Base-by-base conservation (phyloP, 2,113 vertebrate species). In the Calidris pugnax region DNA sequence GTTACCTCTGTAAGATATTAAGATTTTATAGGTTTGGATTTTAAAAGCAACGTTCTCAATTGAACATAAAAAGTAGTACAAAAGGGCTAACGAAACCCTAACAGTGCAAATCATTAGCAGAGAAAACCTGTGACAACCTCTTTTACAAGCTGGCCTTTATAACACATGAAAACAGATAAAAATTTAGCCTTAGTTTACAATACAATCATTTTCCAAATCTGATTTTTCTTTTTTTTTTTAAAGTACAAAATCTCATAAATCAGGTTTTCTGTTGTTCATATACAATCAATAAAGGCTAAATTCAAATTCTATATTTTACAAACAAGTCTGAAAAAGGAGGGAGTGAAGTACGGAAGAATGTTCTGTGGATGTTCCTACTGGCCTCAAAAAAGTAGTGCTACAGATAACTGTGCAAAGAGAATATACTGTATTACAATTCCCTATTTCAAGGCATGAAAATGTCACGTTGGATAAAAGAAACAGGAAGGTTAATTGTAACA, bases 211-310 rank as follows among this genome's bases (percentile, higher is more conserved):
- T 98, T 98, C 98, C 99, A 99, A 99, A 99, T 99, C 98, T 98
- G 98, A 98, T 98, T 98, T 98, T 96, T 97, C 93, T 96, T 97
- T 97, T 97, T 97, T 97, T 97, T 96, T 98, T 97, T 98, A 96
- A 98, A 98, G 98, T 99, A 99, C 98, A 99, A 99, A 99, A 99
- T 98, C 98, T 98, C 99, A 99, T 98, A 99, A 99, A 99, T 99
- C 98, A 98, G 98, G 98, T 99, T 98, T 99, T 99, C 98, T 99
- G 98, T 98, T 98, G 98, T 98, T 99, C 99, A 99, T 99, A 99
- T 99, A 99, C 99, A 99, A 99, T 99, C 98, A 98, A 99, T 99
- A 99, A 99, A 99, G 99, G 98, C 98, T 98, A 99, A 99, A 98
- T 99, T 98, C 98, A 99, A 98, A 98, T 98, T 98, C 98, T 99